phyloP scores from a whole-genome alignment of 1,140 invertebrate genomes.

The Linepithema humile region DNA sequence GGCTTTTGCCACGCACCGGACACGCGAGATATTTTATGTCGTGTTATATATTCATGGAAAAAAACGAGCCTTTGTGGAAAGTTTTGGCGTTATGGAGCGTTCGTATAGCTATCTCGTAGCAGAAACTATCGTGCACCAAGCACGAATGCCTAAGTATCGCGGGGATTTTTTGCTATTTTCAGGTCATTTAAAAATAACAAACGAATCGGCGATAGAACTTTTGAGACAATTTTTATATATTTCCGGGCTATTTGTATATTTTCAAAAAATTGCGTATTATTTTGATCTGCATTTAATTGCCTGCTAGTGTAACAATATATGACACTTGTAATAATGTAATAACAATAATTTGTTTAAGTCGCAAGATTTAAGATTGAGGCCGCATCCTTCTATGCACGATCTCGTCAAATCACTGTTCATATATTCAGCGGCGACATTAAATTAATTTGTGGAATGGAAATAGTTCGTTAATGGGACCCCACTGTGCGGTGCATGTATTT shows the following conservation, averaged over 20 bases:
- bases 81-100: constrained; percentile 45
- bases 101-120: constrained; percentile 46
- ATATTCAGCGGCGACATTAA: background rate
- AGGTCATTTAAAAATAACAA: constrained; percentile 18
- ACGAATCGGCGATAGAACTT: background rate
- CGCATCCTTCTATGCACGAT: too few relatives aligned
- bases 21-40: constrained; percentile 49
- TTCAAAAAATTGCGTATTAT: background rate
- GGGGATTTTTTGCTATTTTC: constrained; percentile 17
- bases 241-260: background rate
- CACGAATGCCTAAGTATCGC: constrained; percentile 41
- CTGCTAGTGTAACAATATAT: background rate
- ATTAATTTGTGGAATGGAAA: constrained; percentile 48
- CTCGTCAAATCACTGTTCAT: constrained; percentile 17
- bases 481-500: constrained; percentile 27
- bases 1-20: constrained; percentile 28
- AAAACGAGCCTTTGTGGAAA: constrained; percentile 51
- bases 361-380: too few relatives aligned
- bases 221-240: constrained; percentile 3
- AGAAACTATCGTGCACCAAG: constrained; percentile 33
- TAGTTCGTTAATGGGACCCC: constrained; percentile 30
- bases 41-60: constrained; percentile 60
- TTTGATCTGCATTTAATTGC: background rate
- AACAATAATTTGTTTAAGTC: background rate
- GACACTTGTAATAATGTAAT: background rate